Conservation (phyloP, 2,797 vertebrate species). For the Brachyalestes nurse region DNA sequence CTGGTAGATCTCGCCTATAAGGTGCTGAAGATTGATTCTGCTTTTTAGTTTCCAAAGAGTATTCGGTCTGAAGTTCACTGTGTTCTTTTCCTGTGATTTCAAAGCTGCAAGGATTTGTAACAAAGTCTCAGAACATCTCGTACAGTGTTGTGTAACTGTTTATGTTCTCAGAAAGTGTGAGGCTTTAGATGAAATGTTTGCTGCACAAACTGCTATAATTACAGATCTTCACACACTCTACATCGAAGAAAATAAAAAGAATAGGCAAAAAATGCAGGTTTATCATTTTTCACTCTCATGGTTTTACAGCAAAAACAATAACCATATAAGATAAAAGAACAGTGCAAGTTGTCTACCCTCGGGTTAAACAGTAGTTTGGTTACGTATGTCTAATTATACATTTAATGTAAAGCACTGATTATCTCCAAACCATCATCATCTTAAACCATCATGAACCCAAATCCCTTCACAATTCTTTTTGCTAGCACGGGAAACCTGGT, state of each 20-base stretch:
- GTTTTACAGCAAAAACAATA: too few relatives aligned
- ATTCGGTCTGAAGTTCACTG: neutral
- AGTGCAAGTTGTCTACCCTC: neutral
- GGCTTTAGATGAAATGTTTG: neutral
- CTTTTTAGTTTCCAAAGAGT: conserved; percentile 11
- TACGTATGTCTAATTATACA: neutral
- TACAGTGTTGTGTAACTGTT: neutral
- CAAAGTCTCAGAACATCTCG: neutral
- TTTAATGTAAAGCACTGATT: neutral
- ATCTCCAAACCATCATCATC: too few relatives aligned
- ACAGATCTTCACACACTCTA: neutral
- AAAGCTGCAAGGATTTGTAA: neutral
- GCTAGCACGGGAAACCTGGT: neutral
- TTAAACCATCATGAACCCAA: too few relatives aligned
- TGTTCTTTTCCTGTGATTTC: neutral
- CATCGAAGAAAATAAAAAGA: neutral
- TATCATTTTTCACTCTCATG: neutral
- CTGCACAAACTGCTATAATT: neutral
- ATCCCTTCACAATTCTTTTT: neutral
- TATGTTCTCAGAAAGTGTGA: too few relatives aligned
- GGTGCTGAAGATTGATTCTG: neutral
- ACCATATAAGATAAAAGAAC: neutral
- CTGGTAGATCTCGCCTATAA: neutral
- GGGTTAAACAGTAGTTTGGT: too few relatives aligned
- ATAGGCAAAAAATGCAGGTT: too few relatives aligned